phyloP scores from a whole-genome alignment of 2,888 invertebrate species.

The Parnassius smintheus region DNA sequence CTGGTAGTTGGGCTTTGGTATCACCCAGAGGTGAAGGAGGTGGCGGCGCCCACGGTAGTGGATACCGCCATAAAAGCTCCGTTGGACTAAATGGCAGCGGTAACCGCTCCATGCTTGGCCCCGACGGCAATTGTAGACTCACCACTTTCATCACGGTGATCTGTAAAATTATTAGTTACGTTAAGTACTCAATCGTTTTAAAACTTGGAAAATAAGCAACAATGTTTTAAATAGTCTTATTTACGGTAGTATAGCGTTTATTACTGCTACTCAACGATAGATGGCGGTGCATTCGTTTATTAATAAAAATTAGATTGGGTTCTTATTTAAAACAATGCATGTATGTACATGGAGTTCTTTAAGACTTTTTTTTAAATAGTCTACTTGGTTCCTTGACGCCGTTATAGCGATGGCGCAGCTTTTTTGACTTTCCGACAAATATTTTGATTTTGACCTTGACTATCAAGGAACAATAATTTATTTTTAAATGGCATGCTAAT shows the following conservation, averaged over 20 bases:
- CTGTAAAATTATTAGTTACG: conserved; percentile 47
- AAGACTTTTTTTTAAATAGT: too few relatives aligned
- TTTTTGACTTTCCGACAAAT: too few relatives aligned
- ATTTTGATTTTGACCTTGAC: too few relatives aligned
- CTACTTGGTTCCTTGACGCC: too few relatives aligned
- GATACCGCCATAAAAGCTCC: conserved; percentile 94
- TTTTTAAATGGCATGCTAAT: too few relatives aligned
- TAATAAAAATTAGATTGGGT: too few relatives aligned
- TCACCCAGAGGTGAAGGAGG: conserved; percentile 88
- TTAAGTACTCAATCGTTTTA: not conserved
- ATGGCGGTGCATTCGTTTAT: conserved; percentile 35
- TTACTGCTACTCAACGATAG: conserved; percentile 35
- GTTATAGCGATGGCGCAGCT: too few relatives aligned
- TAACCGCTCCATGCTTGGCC: conserved; percentile 87
- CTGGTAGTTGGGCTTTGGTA: conserved; percentile 92
- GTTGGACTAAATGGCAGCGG: conserved; percentile 91
- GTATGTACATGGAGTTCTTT: too few relatives aligned
- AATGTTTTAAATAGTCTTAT: not conserved
- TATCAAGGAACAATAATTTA: too few relatives aligned
- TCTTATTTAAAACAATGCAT: too few relatives aligned
- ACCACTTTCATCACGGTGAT: conserved; percentile 83
- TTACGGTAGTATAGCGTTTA: not conserved
- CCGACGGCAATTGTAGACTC: conserved; percentile 86
- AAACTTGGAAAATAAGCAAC: too few relatives aligned
- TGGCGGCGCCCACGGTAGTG: conserved; percentile 86